Evolutionary conservation across 2,113 vertebrate species (phyloP).

Genomic region (Cisticola juncidis): DNA sequence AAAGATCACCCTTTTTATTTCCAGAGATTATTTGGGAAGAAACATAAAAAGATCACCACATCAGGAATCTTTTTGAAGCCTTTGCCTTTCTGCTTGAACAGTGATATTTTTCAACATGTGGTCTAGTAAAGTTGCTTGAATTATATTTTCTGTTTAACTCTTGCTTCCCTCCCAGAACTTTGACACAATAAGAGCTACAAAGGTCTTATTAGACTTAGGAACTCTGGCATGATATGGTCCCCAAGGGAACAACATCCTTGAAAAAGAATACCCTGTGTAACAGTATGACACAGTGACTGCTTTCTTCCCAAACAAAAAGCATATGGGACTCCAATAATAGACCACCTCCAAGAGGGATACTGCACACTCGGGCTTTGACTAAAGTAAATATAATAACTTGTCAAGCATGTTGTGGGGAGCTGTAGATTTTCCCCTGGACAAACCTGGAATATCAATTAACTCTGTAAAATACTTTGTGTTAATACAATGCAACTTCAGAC

Average conservation of each 20-base stretch:
- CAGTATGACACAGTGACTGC: conserved; percentile 92
- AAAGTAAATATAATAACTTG: conserved; percentile 92
- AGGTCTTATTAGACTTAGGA: conserved; percentile 89
- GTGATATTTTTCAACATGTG: conserved; percentile 87
- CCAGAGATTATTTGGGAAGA: background rate
- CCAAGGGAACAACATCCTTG: conserved; percentile 94
- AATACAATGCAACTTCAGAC: conserved; percentile 79
- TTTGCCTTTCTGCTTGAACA: conserved; percentile 81
- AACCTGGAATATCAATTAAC: conserved; percentile 99
- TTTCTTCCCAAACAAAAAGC: conserved; percentile 96
- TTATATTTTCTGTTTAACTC: conserved; percentile 81
- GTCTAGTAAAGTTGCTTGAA: conserved; percentile 84
- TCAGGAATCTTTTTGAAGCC: conserved; percentile 71
- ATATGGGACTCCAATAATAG: conserved; percentile 87
- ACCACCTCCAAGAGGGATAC: conserved; percentile 86
- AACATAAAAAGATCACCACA: conserved; percentile 49
- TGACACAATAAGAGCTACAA: conserved; percentile 87
- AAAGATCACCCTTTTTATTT: background rate
- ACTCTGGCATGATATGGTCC: conserved; percentile 96
- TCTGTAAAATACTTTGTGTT: conserved; percentile 77
- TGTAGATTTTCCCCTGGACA: conserved; percentile 89
- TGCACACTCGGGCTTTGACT: conserved; percentile 86
- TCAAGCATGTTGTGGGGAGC: conserved; percentile 88
- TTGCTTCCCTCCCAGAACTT: conserved; percentile 82
- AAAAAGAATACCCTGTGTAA: conserved; percentile 99